Evolutionary conservation across 1,140 invertebrate genomes (phyloP).

Genomic region (Colletes latitarsis): DNA sequence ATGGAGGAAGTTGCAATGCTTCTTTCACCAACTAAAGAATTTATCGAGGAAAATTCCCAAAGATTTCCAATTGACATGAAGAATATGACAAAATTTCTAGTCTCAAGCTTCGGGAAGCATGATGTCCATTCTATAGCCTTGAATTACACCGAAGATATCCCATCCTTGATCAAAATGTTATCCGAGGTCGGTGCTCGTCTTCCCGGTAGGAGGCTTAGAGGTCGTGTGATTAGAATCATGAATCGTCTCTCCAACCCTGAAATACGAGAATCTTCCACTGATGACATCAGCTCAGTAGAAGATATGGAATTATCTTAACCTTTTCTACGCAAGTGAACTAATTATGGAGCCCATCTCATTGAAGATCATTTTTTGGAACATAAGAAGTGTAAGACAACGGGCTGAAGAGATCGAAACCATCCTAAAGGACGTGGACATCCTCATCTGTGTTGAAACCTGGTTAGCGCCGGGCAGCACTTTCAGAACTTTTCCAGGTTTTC

Average conservation of each 20-base stretch:
- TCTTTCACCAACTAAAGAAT: background rate
- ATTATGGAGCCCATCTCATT: background rate
- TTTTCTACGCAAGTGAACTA: background rate
- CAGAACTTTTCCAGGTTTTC: slow-evolving; percentile 9
- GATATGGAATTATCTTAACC: background rate
- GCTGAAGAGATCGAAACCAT: background rate
- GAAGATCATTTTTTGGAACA: background rate
- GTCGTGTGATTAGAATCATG: too few species aligned
- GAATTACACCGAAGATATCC: too few species aligned
- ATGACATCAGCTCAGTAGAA: background rate
- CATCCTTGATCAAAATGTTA: too few species aligned
- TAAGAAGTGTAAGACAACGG: background rate
- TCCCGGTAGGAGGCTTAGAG: too few species aligned
- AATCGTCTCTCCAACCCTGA: too few species aligned
- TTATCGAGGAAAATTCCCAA: background rate
- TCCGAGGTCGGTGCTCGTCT: too few species aligned
- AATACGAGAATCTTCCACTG: too few species aligned
- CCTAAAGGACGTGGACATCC: slow-evolving; percentile 7
- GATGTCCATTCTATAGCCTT: too few species aligned
- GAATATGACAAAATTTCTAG: too few species aligned
- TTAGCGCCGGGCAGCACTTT: background rate
- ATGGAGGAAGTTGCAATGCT: background rate
- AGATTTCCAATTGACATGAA: too few species aligned
- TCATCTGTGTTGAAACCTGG: slow-evolving; percentile 33
- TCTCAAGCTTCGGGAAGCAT: too few species aligned